Evolutionary conservation across 2,888 invertebrate species (phyloP).

Genomic region (Andrena haemorrhoa): DNA sequence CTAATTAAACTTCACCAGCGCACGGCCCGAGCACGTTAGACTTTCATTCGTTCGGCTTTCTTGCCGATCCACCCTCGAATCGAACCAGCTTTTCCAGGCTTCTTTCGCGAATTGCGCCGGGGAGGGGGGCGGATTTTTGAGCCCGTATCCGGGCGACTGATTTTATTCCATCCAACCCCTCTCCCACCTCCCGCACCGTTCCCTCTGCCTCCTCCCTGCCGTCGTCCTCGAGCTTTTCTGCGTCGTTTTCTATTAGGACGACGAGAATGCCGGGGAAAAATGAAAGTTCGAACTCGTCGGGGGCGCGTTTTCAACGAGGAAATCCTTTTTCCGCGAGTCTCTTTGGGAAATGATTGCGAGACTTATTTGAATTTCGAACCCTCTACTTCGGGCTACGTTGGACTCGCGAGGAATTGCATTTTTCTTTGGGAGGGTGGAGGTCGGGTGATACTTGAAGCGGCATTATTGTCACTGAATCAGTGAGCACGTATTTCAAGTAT

Average conservation of each 20-base stretch:
- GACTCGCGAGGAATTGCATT: background rate
- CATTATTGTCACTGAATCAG: too few species aligned
- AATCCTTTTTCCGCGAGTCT: conserved; percentile 12
- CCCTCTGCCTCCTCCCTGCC: background rate
- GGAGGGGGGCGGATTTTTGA: conserved; percentile 46
- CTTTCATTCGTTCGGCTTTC: conserved; percentile 62
- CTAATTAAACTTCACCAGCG: conserved; percentile 79
- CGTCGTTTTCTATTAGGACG: conserved; percentile 41
- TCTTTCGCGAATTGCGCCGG: conserved; percentile 51
- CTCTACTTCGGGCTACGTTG: background rate
- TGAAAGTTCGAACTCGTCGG: conserved; percentile 43
- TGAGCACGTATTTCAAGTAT: too few species aligned
- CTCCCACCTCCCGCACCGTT: background rate
- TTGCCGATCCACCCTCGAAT: conserved; percentile 39
- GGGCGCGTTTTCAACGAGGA: conserved; percentile 9
- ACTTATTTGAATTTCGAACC: conserved; percentile 6
- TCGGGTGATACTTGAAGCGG: background rate
- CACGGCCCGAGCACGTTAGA: conserved; percentile 60
- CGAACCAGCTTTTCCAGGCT: conserved; percentile 34
- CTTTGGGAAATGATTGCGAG: background rate
- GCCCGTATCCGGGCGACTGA: conserved; percentile 46
- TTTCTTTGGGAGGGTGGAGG: background rate
- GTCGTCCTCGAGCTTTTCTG: conserved; percentile 2
- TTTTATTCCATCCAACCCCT: conserved; percentile 36
- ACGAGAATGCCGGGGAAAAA: conserved; percentile 44